Conservation (phyloP, 2,888 invertebrate genomes). For the Panorpa germanica region DNA sequence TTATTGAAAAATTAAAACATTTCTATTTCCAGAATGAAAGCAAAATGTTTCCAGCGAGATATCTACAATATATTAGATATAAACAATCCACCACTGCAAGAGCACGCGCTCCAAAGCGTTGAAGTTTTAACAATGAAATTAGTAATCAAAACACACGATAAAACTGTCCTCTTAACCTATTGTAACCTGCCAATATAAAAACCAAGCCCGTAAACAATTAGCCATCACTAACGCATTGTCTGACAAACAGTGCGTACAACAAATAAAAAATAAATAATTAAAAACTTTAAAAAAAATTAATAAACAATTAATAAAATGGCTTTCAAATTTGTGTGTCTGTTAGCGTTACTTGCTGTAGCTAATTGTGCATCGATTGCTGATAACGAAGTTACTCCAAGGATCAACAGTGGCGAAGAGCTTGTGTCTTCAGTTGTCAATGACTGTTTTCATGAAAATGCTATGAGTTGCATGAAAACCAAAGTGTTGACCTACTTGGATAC, state of each 20-base stretch:
- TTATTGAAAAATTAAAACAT: no score
- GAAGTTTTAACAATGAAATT: no score
- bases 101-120: no score
- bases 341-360: slow-evolving; percentile 30
- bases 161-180: no score
- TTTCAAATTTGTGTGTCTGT: slow-evolving; percentile 25
- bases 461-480: slow-evolving; percentile 59
- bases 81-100: no score
- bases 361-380: slow-evolving; percentile 28
- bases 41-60: no score
- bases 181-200: slow-evolving; percentile 29
- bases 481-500: slow-evolving; percentile 59
- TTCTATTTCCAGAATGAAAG: no score
- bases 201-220: slow-evolving; percentile 21
- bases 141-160: no score
- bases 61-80: no score
- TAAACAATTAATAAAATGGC: slow-evolving; percentile 20
- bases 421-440: slow-evolving; percentile 51
- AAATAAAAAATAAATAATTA: slow-evolving; percentile 1
- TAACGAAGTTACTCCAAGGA: slow-evolving; percentile 33
- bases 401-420: slow-evolving; percentile 45
- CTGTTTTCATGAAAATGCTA: slow-evolving; percentile 46
- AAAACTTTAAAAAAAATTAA: slow-evolving; percentile 6
- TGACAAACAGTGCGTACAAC: slow-evolving; percentile 17
- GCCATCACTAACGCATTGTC: slow-evolving; percentile 24